Evolutionary conservation across 2,888 invertebrate genomes (phyloP).

Genomic region (Eupithecia abbreviata): DNA sequence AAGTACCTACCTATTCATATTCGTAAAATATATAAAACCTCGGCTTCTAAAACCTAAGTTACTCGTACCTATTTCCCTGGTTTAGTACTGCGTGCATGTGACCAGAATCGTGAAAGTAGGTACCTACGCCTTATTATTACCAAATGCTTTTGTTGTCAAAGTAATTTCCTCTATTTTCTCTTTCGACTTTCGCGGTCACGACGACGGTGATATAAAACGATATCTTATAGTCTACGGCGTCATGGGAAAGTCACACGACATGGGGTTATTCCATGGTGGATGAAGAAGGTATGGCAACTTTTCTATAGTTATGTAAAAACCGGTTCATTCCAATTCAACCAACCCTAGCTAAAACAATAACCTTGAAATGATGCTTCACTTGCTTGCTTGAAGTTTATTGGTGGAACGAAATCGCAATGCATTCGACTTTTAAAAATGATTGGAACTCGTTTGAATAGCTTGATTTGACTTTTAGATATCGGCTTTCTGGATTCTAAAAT

Average conservation of each 20-base stretch:
- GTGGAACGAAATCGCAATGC: not conserved
- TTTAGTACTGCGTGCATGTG: not conserved
- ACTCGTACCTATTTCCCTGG: not conserved
- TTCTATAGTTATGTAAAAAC: slow-evolving; percentile 1
- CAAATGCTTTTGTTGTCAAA: slow-evolving; percentile 16
- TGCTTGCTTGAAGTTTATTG: not conserved
- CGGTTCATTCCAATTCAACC: slow-evolving; percentile 4
- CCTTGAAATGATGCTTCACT: slow-evolving; percentile 9
- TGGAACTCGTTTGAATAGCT: not conserved
- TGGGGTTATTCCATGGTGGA: slow-evolving; percentile 26
- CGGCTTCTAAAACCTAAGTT: not conserved
- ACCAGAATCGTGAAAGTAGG: slow-evolving; percentile 2
- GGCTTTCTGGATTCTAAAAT: not conserved
- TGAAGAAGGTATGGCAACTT: not conserved
- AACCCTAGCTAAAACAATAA: not conserved
- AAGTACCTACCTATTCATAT: no score
- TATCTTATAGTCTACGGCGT: slow-evolving; percentile 26
- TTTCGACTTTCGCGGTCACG: slow-evolving; percentile 39
- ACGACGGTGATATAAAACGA: slow-evolving; percentile 35
- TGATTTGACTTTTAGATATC: not conserved
- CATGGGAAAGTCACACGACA: slow-evolving; percentile 57
- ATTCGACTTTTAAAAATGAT: not conserved
- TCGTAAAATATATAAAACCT: no score
- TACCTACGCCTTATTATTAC: slow-evolving; percentile 6
- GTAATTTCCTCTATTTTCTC: slow-evolving; percentile 17